These are phyloP conservation scores for Amblyopsis hoosieri DNA, from an alignment of 2,797 vertebrate species.

Conservation along the genomic window DNA sequence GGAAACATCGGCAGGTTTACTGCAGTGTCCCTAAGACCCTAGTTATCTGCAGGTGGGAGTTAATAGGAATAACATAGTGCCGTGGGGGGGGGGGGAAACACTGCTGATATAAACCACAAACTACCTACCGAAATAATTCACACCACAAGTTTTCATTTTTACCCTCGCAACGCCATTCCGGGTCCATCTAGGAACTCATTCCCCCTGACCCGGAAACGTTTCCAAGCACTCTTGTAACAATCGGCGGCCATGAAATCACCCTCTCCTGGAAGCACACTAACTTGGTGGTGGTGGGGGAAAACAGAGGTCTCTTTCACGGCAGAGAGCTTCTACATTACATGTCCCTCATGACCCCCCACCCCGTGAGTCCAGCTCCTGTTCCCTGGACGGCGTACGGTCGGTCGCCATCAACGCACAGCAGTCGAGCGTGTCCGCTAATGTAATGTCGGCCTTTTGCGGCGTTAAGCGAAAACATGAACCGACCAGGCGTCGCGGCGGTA, in stretches of 20 bases:
- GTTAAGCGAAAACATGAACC: constrained; percentile 64
- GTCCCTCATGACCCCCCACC: neutral
- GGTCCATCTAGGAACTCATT: neutral
- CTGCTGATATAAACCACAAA: constrained; percentile 7
- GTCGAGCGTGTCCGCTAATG: constrained; percentile 53
- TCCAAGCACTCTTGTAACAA: constrained; percentile 20
- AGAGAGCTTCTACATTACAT: constrained; percentile 16
- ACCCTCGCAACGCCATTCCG: constrained; percentile 1
- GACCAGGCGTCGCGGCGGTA: constrained; percentile 39
- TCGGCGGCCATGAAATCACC: constrained; percentile 27
- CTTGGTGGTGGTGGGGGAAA: neutral
- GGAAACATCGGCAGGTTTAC: neutral
- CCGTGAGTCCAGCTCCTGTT: constrained; percentile 39
- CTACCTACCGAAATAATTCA: constrained; percentile 16
- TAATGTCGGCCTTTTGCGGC: constrained; percentile 37
- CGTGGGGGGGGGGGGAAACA: constrained; percentile 5
- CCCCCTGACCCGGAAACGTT: constrained; percentile 17
- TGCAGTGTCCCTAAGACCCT: constrained; percentile 1
- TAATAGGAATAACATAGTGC: constrained; percentile 5
- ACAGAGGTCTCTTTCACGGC: neutral
- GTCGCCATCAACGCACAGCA: constrained; percentile 49
- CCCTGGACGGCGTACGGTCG: constrained; percentile 46
- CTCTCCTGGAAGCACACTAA: constrained; percentile 43
- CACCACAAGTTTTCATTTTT: constrained; percentile 17
- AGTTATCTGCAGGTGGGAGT: constrained; percentile 8